Evolutionary conservation across 1,140 invertebrate species (phyloP).

Genomic region (Trachymyrmex septentrionalis): DNA sequence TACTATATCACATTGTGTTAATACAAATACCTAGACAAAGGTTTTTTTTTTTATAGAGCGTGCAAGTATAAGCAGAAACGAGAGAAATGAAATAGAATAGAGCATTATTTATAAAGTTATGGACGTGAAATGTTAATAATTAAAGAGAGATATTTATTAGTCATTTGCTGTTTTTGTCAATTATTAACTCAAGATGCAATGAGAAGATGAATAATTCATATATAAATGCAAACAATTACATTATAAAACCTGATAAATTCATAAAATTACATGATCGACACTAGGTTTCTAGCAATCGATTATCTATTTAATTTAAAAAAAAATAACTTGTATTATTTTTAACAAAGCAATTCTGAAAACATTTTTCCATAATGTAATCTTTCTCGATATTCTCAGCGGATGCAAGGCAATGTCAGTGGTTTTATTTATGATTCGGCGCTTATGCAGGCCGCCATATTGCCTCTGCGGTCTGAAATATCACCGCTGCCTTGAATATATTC

Average conservation of each 20-base stretch:
- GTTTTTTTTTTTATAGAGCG: too few species aligned
- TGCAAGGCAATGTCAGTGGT: constrained; percentile 27
- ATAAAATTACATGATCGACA: neutral
- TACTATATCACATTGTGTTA: neutral
- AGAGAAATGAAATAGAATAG: neutral
- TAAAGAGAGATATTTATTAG: neutral
- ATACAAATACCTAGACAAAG: neutral
- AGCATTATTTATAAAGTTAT: neutral
- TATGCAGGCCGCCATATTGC: constrained; percentile 51
- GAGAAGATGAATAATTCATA: constrained; percentile 20
- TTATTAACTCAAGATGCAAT: neutral
- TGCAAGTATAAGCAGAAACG: neutral
- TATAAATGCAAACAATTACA: constrained; percentile 1
- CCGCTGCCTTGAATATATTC: constrained; percentile 58
- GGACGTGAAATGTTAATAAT: neutral
- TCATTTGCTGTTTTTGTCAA: constrained; percentile 7
- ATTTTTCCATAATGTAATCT: constrained; percentile 40
- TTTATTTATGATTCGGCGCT: constrained; percentile 58
- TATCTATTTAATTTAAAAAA: neutral
- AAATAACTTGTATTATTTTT: neutral
- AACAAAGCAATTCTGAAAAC: constrained; percentile 20
- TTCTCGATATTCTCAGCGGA: constrained; percentile 48
- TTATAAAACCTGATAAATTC: neutral
- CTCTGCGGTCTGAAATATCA: constrained; percentile 55
- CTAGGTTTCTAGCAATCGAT: neutral